phyloP scores from a whole-genome alignment of 2,797 vertebrate species.

The Mormyrus hasselquistii region DNA sequence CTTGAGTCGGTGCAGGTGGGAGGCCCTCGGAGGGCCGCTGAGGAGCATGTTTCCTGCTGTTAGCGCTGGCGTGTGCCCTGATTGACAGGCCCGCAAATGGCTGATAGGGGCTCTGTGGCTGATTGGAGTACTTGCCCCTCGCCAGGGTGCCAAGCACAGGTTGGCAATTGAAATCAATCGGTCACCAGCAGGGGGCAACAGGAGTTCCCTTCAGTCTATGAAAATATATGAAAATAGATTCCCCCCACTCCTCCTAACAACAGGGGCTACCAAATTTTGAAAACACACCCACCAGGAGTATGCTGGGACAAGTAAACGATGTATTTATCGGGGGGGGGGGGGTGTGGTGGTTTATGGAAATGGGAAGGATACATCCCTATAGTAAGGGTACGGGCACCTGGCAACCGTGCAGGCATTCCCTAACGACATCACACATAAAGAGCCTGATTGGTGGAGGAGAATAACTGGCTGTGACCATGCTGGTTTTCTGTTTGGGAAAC shows the following conservation, averaged over 20 bases:
- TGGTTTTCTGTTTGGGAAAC: not conserved
- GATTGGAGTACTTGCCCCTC: slow-evolving; percentile 8
- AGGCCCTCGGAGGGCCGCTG: not conserved
- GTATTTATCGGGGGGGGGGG: not conserved
- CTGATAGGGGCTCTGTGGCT: slow-evolving; percentile 44
- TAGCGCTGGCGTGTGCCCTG: slow-evolving; percentile 44
- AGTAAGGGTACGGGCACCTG: too few species aligned
- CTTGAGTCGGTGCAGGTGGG: not conserved
- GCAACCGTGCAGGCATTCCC: not conserved
- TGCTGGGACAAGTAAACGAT: not conserved
- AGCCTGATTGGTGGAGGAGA: not conserved
- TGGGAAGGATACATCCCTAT: not conserved
- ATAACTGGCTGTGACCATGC: not conserved
- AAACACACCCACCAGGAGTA: not conserved
- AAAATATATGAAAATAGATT: not conserved
- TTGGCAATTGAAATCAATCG: slow-evolving; percentile 7
- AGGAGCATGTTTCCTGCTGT: slow-evolving; percentile 42
- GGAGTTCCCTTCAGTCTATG: not conserved
- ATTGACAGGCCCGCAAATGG: slow-evolving; percentile 61
- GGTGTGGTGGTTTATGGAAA: not conserved
- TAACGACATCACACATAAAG: not conserved
- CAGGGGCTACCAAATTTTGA: not conserved
- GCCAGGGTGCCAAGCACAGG: not conserved
- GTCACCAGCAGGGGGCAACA: not conserved
- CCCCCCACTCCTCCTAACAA: not conserved